A percentile compares a stretch with the other conserved stretches of the same genome.
phyloP scores from a whole-genome alignment of 1,140 invertebrate species.

The Choristoneura fumiferana region DNA sequence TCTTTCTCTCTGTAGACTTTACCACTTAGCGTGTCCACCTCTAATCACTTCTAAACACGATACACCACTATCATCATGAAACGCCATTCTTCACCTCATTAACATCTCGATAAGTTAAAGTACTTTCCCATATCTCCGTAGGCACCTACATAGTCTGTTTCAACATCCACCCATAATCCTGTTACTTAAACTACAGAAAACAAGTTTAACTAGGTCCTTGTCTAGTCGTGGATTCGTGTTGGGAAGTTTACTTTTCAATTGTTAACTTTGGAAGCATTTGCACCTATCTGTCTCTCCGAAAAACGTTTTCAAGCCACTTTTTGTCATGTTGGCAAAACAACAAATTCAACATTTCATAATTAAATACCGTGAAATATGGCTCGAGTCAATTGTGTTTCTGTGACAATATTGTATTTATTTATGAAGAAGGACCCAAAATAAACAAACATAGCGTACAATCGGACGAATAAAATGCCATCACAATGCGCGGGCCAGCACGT shows the following conservation, averaged over 20 bases:
- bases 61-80: constrained; percentile 54
- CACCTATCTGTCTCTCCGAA: neutral
- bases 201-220: neutral
- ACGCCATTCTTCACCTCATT: constrained; percentile 64
- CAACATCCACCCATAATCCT: constrained; percentile 21
- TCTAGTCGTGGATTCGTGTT: neutral
- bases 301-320: constrained; percentile 13
- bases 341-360: constrained; percentile 43
- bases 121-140: constrained; percentile 45
- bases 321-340: constrained; percentile 50
- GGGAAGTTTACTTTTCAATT: neutral
- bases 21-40: constrained; percentile 48
- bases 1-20: constrained; percentile 47
- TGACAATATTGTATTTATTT: constrained; percentile 71
- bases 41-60: constrained; percentile 67
- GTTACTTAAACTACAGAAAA: constrained; percentile 7
- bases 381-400: constrained; percentile 53
- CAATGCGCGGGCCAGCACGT: constrained; percentile 69
- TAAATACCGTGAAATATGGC: constrained; percentile 68
- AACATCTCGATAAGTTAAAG: constrained; percentile 54
- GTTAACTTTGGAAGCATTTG: neutral
- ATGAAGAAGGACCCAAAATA: constrained; percentile 71
- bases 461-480: constrained; percentile 67
- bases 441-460: constrained; percentile 71
- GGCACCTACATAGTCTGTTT: constrained; percentile 37